Base-by-base conservation (phyloP, 2,113 vertebrate genomes). In the Periophthalmodon schlosseri region DNA sequence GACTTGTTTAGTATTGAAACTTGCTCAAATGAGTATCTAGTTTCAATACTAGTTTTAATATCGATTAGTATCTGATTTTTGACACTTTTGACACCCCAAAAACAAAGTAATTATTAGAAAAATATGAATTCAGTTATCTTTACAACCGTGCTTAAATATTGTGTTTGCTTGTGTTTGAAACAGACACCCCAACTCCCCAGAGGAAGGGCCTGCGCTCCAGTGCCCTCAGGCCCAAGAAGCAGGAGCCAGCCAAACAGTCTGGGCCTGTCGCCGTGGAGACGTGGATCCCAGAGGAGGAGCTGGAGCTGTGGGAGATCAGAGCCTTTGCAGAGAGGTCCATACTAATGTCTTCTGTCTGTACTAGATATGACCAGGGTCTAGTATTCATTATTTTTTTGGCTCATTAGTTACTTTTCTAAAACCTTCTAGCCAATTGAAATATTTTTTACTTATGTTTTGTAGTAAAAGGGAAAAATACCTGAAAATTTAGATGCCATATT, bases 281-380 rank as follows among this genome's bases (percentile, higher is more conserved):
- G 0, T 99, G 98, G 98, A 95, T 99, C 23, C 89, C 96, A 4
- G 98, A 99, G 77, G 98, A 99, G 81, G 98, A 99, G 7, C 90
- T 99, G 92, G 98, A 99, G 70, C 93, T 99, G 14, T 99, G 98
- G 98, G 98, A 99, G 92, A 99, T 99, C 86, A 94, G 96, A 90
- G 97, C 96, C 56, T 99, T 99, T 93, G 93, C 98, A 69, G 98
- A 99, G 91, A 96, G 96, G 98, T 98, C 68, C 66, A 79, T 44
- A 18, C 2, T 10, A 1, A 13, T 52, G 16, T 52, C 16, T 52
- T 0, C 49, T 0, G 0, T 18, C 8, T 60, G 6, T 23, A 1
- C 34, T 24, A 12, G 1, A 44, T 23, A 20, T n/a, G 18, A 18
- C 21, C 2, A 63, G 47, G 2, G 49, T 6, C 28, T 28, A 28